These are phyloP conservation scores for Sus cebifrons DNA, from an alignment of 2,797 vertebrate species.

Conservation along the genomic window DNA sequence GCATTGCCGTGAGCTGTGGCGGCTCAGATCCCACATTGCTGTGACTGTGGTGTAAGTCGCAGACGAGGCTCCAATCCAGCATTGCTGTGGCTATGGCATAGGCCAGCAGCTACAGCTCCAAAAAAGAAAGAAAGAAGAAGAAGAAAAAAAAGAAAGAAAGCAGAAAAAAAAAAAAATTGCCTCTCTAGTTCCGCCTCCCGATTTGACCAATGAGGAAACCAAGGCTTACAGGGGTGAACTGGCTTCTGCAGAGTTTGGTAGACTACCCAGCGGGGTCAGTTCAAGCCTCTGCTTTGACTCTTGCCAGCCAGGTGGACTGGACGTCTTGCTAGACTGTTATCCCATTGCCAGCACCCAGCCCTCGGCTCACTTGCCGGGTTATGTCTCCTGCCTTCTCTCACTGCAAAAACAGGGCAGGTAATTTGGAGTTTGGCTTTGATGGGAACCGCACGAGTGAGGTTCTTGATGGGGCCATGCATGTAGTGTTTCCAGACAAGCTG, in stretches of 20 bases:
- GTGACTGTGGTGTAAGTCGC: too few species aligned
- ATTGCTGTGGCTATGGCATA: too few species aligned
- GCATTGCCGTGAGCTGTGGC: too few species aligned
- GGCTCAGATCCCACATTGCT: too few species aligned
- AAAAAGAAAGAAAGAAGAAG: too few species aligned
- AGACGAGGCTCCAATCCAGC: too few species aligned
- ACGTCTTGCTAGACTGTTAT: neutral
- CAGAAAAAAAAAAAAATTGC: too few species aligned
- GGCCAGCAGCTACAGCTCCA: too few species aligned
- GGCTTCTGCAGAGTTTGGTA: neutral
- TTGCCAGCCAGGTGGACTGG: neutral
- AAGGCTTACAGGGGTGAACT: neutral
- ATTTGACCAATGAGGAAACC: neutral
- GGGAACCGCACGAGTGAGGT: neutral
- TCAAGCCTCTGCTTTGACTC: neutral
- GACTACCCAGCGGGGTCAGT: neutral
- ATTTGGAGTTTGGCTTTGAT: neutral
- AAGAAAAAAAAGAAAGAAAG: too few species aligned
- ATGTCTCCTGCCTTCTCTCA: neutral
- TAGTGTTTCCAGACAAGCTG: neutral
- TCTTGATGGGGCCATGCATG: neutral
- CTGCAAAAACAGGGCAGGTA: neutral
- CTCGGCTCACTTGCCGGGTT: neutral
- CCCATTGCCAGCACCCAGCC: neutral
- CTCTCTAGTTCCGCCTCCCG: neutral